phyloP scores from a whole-genome alignment of 2,888 invertebrate species.

The Polydrusus cervinus region DNA sequence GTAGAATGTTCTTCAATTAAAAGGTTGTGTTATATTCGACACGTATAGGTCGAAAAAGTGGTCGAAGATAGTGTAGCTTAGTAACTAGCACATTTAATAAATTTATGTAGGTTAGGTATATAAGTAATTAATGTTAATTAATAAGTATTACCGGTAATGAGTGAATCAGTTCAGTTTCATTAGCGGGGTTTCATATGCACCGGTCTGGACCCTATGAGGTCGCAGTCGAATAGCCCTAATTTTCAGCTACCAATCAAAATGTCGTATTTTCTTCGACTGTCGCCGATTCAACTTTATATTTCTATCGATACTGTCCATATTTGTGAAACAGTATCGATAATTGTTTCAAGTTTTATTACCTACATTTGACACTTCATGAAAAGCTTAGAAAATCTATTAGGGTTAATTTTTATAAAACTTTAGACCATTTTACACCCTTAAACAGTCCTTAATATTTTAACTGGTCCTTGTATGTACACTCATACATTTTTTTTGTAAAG shows the following conservation, averaged over 20 bases:
- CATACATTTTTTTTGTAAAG: constrained; percentile 32
- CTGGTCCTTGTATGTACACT: constrained; percentile 44
- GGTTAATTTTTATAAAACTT: constrained; percentile 40
- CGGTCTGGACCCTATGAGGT: constrained; percentile 59
- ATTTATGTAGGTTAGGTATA: constrained; percentile 49
- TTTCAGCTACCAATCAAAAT: constrained; percentile 45
- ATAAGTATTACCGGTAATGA: constrained; percentile 61
- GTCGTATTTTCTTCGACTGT: constrained; percentile 26
- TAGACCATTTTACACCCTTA: constrained; percentile 26
- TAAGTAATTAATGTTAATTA: constrained; percentile 54
- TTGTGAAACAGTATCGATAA: constrained; percentile 12
- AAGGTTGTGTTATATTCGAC: constrained; percentile 47
- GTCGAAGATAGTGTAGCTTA: constrained; percentile 59
- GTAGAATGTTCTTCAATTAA: background rate
- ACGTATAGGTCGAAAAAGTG: constrained; percentile 51
- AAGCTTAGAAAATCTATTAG: constrained; percentile 47
- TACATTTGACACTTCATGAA: constrained; percentile 48
- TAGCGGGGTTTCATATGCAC: constrained; percentile 62
- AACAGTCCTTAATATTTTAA: constrained; percentile 25
- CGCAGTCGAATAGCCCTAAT: constrained; percentile 57
- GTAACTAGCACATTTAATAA: constrained; percentile 60
- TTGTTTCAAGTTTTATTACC: constrained; percentile 25
- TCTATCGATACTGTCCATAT: constrained; percentile 22
- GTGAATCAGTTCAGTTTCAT: constrained; percentile 69
- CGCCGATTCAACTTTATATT: constrained; percentile 22